These are phyloP conservation scores for Pherbina coryleti DNA, from an alignment of 2,888 invertebrate species.

Conservation along the genomic window DNA sequence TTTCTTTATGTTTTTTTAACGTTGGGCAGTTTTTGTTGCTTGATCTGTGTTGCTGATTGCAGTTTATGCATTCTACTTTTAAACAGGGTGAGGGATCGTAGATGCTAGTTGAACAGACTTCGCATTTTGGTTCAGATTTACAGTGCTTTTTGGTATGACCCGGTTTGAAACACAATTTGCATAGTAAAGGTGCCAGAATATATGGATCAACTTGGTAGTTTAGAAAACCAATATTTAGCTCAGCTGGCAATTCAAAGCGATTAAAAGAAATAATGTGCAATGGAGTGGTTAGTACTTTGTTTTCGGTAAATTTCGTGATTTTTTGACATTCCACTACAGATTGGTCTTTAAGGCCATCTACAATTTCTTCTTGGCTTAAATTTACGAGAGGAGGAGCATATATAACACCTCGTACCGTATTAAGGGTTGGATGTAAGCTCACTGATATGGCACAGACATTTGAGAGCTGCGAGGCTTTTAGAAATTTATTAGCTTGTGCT, in stretches of 20 bases:
- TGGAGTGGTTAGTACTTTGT: no score
- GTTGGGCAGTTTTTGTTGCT: slow-evolving; percentile 1
- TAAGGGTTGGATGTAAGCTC: not conserved
- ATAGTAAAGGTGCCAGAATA: not conserved
- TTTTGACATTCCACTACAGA: no score
- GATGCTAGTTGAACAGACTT: not conserved
- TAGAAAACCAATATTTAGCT: not conserved
- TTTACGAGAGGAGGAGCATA: not conserved
- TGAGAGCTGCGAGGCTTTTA: not conserved
- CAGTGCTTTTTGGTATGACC: not conserved
- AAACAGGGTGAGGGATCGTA: not conserved
- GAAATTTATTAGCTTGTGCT: not conserved
- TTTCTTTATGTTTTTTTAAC: not conserved
- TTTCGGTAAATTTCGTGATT: no score
- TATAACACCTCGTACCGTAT: not conserved
- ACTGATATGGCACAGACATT: not conserved
- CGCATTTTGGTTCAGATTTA: not conserved
- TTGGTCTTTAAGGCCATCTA: not conserved
- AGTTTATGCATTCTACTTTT: not conserved
- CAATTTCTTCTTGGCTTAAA: not conserved
- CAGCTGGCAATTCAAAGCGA: no score
- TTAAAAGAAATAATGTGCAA: no score
- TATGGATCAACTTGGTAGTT: not conserved
- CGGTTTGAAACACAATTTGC: not conserved
- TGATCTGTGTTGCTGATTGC: not conserved